Conservation (phyloP, 2,113 vertebrate genomes). For the Leucopsar rothschildi region DNA sequence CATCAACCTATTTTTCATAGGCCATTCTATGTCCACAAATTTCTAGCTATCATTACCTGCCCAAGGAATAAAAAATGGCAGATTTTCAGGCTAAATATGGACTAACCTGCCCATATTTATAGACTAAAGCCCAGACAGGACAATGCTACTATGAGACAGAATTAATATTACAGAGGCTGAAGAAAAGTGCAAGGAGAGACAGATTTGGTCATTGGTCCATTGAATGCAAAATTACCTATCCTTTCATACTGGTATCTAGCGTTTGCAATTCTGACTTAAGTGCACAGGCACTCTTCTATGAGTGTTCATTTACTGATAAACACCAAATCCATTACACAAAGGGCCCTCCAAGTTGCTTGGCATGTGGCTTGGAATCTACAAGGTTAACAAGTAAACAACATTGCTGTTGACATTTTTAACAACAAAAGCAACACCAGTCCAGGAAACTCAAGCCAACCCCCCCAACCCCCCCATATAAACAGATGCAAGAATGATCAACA, state of each 20-base stretch:
- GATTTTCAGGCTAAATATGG: neutral
- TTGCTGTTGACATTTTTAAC: constrained; percentile 56
- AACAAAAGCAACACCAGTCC: constrained; percentile 60
- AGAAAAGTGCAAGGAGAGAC: neutral
- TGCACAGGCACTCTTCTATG: neutral
- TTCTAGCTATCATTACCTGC: neutral
- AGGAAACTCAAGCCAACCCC: constrained; percentile 29
- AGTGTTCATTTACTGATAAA: neutral
- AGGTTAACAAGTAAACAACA: constrained; percentile 59
- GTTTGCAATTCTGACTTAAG: neutral
- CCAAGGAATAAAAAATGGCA: neutral
- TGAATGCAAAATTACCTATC: neutral
- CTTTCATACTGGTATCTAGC: neutral
- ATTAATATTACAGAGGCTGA: neutral
- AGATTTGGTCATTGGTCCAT: neutral
- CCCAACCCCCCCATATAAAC: constrained; percentile 4
- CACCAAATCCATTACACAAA: neutral
- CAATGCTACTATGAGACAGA: neutral
- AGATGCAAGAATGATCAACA: constrained; percentile 64
- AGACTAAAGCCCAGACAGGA: neutral
- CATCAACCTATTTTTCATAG: neutral
- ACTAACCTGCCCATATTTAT: neutral
- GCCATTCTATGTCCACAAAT: neutral
- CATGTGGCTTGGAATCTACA: neutral
- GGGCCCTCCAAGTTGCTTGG: neutral